Evolutionary conservation across 2,113 vertebrate species (phyloP).

Genomic region (Procapra przewalskii): DNA sequence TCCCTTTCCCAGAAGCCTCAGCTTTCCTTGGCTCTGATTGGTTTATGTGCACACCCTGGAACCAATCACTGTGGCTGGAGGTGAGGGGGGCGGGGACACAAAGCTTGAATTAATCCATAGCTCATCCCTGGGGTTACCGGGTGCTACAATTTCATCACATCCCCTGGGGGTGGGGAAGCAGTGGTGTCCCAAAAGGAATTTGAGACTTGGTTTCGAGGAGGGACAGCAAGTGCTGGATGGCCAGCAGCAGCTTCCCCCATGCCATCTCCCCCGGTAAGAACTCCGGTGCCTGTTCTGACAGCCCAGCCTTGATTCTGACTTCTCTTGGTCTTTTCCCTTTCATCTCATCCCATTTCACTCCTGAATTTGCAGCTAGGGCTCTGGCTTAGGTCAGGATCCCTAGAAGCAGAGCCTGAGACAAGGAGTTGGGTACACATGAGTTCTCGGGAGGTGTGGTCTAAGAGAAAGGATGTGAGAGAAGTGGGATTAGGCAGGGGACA

Average conservation of each 20-base stretch:
- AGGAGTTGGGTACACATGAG: neutral
- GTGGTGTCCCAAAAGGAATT: neutral
- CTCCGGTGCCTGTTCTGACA: too few species aligned
- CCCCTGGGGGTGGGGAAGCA: neutral
- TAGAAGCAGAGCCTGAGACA: neutral
- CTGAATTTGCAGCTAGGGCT: neutral
- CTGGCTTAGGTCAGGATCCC: neutral
- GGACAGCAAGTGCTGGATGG: neutral
- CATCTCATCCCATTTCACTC: neutral
- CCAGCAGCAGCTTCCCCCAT: neutral
- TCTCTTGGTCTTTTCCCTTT: neutral
- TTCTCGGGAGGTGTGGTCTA: neutral
- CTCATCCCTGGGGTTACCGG: neutral
- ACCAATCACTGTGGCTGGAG: neutral
- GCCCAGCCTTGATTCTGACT: neutral
- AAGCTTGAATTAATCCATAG: neutral
- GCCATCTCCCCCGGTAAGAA: neutral
- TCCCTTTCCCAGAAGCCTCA: neutral
- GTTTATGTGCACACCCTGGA: neutral
- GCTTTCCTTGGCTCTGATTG: neutral
- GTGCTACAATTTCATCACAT: neutral
- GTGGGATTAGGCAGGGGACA: neutral
- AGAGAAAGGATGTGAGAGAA: neutral
- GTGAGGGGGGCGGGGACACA: neutral
- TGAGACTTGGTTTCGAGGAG: neutral